Evolutionary conservation across 2,888 invertebrate genomes (phyloP).

Genomic region (Galeopsomyia nigrocyanea): DNA sequence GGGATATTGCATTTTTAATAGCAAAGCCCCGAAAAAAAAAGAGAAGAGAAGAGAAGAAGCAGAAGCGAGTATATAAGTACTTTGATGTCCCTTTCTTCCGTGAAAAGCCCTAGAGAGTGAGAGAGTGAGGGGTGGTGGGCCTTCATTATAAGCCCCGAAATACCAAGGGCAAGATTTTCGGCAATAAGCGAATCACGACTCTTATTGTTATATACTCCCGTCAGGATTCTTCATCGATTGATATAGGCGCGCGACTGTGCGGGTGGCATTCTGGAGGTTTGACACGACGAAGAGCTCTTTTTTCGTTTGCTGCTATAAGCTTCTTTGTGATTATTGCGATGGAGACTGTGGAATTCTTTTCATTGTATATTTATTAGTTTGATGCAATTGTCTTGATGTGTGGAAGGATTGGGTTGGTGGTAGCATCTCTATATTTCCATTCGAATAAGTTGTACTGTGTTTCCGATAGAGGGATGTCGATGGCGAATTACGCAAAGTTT

Average conservation of each 20-base stretch:
- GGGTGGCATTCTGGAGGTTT: slow-evolving; percentile 1
- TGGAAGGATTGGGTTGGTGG: too few relatives aligned
- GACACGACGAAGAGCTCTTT: not conserved
- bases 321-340: too few relatives aligned
- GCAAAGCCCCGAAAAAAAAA: slow-evolving; percentile 49
- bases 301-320: too few relatives aligned
- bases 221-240: slow-evolving; percentile 43
- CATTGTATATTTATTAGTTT: too few relatives aligned
- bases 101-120: not conserved
- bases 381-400: too few relatives aligned
- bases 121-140: too few relatives aligned
- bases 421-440: too few relatives aligned
- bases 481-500: too few relatives aligned
- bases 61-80: slow-evolving; percentile 2
- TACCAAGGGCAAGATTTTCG: slow-evolving; percentile 19
- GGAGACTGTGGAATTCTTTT: too few relatives aligned
- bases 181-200: slow-evolving; percentile 28
- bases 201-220: slow-evolving; percentile 15
- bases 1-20: slow-evolving; percentile 67
- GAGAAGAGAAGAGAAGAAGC: not conserved
- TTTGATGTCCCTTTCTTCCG: slow-evolving; percentile 43
- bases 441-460: too few relatives aligned
- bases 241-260: too few relatives aligned
- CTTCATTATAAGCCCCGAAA: slow-evolving; percentile 28
- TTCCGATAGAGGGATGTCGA: too few relatives aligned